Percentiles rank a stretch among this genome's conserved stretches.
phyloP scores from a whole-genome alignment of 2,888 invertebrate species.

The Leucophenga maculata region DNA sequence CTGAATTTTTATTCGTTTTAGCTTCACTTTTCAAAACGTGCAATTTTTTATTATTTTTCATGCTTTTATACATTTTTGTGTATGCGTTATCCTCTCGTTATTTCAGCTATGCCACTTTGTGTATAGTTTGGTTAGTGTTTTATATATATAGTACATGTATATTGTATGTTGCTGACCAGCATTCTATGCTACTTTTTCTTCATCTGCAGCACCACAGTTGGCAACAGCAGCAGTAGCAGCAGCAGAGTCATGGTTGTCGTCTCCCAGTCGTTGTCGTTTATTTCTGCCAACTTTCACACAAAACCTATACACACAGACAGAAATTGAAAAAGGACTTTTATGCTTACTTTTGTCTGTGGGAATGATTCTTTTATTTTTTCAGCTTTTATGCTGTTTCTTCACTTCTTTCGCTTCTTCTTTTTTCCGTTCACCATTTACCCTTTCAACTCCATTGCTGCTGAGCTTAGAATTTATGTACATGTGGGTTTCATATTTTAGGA shows the following conservation, averaged over 20 bases:
- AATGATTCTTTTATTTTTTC: conserved; percentile 5
- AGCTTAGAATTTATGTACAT: conserved; percentile 62
- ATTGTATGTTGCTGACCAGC: neutral
- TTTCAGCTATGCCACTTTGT: neutral
- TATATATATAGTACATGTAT: neutral
- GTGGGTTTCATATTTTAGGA: conserved; percentile 55
- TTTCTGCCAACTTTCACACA: neutral
- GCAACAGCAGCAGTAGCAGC: neutral
- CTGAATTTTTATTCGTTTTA: too few species aligned
- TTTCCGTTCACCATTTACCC: neutral
- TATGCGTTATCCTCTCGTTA: too few species aligned
- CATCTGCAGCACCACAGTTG: neutral
- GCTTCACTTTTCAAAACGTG: too few species aligned
- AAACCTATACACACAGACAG: neutral
- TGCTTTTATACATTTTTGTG: too few species aligned
- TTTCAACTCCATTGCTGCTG: conserved; percentile 38
- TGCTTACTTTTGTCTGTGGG: neutral
- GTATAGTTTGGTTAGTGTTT: neutral
- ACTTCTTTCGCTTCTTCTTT: conserved; percentile 12
- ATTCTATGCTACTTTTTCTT: neutral
- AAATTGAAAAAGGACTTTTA: neutral
- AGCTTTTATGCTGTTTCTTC: neutral
- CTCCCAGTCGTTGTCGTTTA: neutral
- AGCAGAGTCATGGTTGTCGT: neutral
- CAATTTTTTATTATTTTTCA: too few species aligned